Evolutionary conservation across 35 echinoderm and acorn worm genomes (phyloP).

Genomic region (Heliocidaris erythrogramma): DNA sequence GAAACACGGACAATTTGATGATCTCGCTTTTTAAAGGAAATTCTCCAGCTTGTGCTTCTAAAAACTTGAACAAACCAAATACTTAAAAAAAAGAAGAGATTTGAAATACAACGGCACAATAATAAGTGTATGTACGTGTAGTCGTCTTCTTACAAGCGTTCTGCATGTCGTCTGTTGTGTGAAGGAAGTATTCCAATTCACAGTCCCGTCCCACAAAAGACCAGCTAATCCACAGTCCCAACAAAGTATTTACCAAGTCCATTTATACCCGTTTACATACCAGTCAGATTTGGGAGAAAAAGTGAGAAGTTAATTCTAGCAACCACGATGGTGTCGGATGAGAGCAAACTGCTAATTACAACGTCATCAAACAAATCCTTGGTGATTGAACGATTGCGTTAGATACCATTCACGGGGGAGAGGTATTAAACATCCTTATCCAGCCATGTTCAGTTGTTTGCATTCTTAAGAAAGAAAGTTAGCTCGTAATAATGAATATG

Average conservation of each 20-base stretch:
- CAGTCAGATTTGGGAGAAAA: not conserved
- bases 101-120: not conserved
- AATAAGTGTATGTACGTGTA: not conserved
- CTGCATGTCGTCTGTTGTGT: not conserved
- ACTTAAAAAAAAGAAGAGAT: not conserved
- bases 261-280: not conserved
- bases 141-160: not conserved
- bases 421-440: not conserved
- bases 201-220: not conserved
- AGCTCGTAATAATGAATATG: no score
- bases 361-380: not conserved
- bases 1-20: no score
- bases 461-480: not conserved
- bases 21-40: not conserved
- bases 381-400: not conserved
- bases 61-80: conserved; percentile 5
- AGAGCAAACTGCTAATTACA: conserved; percentile 4
- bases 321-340: not conserved
- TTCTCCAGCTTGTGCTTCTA: not conserved
- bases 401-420: not conserved
- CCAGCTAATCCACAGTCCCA: not conserved
- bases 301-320: conserved; percentile 1
- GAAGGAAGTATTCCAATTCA: not conserved
- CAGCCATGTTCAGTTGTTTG: not conserved
- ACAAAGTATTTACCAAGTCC: not conserved